Percentiles rank a stretch among this genome's conserved stretches.
phyloP scores from a whole-genome alignment of 1,140 invertebrate species.

The Camponotus pennsylvanicus region DNA sequence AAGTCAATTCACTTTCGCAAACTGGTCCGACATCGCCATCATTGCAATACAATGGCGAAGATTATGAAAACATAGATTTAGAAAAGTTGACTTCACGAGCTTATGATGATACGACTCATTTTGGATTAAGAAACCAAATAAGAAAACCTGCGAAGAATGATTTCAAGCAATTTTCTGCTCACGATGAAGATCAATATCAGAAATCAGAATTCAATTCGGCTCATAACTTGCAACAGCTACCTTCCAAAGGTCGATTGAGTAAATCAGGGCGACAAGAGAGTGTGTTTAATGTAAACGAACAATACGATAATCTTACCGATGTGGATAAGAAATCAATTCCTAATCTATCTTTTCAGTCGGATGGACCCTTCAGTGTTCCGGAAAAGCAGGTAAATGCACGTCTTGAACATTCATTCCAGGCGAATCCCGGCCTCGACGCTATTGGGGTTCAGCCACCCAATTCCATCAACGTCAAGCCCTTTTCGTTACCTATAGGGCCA shows the following conservation, averaged over 20 bases:
- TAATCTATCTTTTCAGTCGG: constrained; percentile 23
- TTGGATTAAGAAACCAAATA: not conserved
- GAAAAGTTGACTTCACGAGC: not conserved
- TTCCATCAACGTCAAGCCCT: constrained; percentile 73
- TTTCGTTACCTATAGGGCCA: constrained; percentile 77
- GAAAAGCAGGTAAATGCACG: constrained; percentile 72
- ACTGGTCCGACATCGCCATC: not conserved
- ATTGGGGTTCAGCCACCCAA: constrained; percentile 77
- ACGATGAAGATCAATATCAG: constrained; percentile 19
- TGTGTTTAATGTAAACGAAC: not conserved
- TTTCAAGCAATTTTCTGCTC: not conserved
- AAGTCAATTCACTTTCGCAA: constrained; percentile 58
- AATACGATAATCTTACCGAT: constrained; percentile 15
- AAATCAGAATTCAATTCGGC: constrained; percentile 23
- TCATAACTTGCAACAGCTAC: constrained; percentile 20
- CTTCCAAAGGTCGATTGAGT: not conserved
- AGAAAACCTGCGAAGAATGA: not conserved
- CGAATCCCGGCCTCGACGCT: constrained; percentile 62
- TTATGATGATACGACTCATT: not conserved
- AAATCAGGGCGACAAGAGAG: constrained; percentile 22
- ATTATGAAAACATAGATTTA: constrained; percentile 5
- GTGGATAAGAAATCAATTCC: constrained; percentile 28
- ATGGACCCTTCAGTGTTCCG: constrained; percentile 9
- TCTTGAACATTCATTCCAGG: constrained; percentile 28
- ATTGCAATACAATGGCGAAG: not conserved